Evolutionary conservation across 2,888 invertebrate genomes (phyloP).

Genomic region (Lissocephala sabroskyi): DNA sequence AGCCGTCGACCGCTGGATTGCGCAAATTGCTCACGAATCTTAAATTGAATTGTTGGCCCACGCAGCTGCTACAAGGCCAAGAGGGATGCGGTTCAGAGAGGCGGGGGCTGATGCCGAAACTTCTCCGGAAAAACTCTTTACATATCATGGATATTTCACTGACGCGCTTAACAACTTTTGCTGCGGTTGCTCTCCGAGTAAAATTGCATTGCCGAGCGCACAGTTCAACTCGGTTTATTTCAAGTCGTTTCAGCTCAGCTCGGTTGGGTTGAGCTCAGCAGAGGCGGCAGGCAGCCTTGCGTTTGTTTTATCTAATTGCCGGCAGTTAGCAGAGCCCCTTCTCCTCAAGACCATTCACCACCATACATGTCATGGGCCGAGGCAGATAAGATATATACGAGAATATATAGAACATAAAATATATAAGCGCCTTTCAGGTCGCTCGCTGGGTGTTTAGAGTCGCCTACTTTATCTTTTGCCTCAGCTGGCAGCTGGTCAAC

Average conservation of each 20-base stretch:
- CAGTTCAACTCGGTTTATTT: slow-evolving; percentile 25
- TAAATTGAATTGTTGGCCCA: slow-evolving; percentile 58
- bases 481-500: slow-evolving; percentile 63
- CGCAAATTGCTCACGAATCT: slow-evolving; percentile 62
- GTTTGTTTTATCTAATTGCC: slow-evolving; percentile 66
- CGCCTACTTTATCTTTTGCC: slow-evolving; percentile 61
- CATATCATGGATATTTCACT: slow-evolving; percentile 49
- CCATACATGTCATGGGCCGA: slow-evolving; percentile 10
- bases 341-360: no score
- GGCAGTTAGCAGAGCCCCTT: background rate
- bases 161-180: slow-evolving; percentile 50
- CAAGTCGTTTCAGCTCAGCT: slow-evolving; percentile 1
- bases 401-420: no score
- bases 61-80: slow-evolving; percentile 28
- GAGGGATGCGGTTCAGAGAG: no score
- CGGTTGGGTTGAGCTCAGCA: slow-evolving; percentile 1
- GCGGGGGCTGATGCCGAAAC: no score
- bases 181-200: slow-evolving; percentile 35
- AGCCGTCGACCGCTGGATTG: slow-evolving; percentile 25
- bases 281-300: slow-evolving; percentile 26
- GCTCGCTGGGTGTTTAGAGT: slow-evolving; percentile 15
- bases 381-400: slow-evolving; percentile 56
- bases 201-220: slow-evolving; percentile 62
- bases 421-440: background rate
- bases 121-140: slow-evolving; percentile 29